Conservation (phyloP, 1,140 invertebrate species). For the Sminthurides bifidus region DNA sequence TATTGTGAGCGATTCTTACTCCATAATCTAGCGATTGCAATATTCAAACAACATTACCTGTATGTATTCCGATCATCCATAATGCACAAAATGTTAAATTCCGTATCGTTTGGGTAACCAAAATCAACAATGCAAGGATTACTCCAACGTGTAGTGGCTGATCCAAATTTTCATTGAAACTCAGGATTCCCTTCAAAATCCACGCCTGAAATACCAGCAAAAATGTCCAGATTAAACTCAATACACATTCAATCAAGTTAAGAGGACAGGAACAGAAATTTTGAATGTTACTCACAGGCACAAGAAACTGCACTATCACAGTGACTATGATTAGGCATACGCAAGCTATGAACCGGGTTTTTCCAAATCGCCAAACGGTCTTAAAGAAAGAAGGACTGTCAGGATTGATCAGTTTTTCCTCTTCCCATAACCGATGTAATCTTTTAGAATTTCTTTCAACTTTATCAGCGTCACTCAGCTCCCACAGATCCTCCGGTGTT, state of each 20-base stretch:
- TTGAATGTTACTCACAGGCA: conserved; percentile 26
- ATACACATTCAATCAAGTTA: too few relatives aligned
- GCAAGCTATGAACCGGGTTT: conserved; percentile 28
- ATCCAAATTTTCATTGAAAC: conserved; percentile 22
- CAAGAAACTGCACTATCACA: conserved; percentile 31
- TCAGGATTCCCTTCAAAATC: conserved; percentile 26
- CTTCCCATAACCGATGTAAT: conserved; percentile 26
- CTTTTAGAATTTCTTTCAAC: conserved; percentile 28
- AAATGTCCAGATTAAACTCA: neutral
- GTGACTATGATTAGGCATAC: conserved; percentile 30
- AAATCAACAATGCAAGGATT: conserved; percentile 16
- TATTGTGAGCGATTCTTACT: neutral
- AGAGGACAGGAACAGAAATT: too few relatives aligned
- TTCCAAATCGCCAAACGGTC: conserved; percentile 30
- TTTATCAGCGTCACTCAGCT: conserved; percentile 26
- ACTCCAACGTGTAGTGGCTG: conserved; percentile 25
- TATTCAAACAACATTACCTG: conserved; percentile 19
- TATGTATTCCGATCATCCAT: conserved; percentile 30
- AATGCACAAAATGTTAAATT: conserved; percentile 27
- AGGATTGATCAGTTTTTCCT: conserved; percentile 16
- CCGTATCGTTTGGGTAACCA: conserved; percentile 23
- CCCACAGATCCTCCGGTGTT: conserved; percentile 29
- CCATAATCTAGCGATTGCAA: neutral
- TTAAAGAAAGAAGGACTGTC: conserved; percentile 15
- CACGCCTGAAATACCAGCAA: conserved; percentile 17